Evolutionary conservation across 2,797 vertebrate species (phyloP).

Genomic region (Tangara arthus): DNA sequence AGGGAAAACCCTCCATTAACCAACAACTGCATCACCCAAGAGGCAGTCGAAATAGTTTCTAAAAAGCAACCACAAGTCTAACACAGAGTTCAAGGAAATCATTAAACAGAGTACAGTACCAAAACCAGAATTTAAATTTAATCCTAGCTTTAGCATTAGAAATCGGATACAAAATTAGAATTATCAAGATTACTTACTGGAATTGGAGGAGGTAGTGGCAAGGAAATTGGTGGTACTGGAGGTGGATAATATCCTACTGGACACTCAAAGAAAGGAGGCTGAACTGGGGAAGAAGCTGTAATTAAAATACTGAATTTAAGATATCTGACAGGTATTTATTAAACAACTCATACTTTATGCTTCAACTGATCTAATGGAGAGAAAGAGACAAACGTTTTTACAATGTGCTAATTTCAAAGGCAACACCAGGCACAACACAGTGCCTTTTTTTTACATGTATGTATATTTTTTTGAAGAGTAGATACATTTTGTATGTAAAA

Average conservation of each 20-base stretch:
- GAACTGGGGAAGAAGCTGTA: slow-evolving; percentile 84
- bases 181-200: slow-evolving; percentile 74
- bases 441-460: not conserved
- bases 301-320: not conserved
- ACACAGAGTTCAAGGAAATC: not conserved
- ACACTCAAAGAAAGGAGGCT: slow-evolving; percentile 73
- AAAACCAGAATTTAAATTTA: not conserved
- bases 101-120: not conserved
- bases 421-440: not conserved
- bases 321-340: not conserved
- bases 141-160: not conserved
- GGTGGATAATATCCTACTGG: slow-evolving; percentile 73
- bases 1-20: not conserved
- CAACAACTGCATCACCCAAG: not conserved
- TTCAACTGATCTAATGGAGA: not conserved
- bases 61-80: not conserved
- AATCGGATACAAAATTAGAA: not conserved
- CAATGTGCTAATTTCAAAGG: not conserved
- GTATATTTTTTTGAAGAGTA: not conserved
- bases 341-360: not conserved
- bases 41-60: not conserved
- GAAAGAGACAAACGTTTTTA: not conserved
- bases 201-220: slow-evolving; percentile 75
- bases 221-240: slow-evolving; percentile 67
- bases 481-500: too few species aligned